Evolutionary conservation across 2,888 invertebrate genomes (phyloP).

Genomic region (Thereva nobilitata): DNA sequence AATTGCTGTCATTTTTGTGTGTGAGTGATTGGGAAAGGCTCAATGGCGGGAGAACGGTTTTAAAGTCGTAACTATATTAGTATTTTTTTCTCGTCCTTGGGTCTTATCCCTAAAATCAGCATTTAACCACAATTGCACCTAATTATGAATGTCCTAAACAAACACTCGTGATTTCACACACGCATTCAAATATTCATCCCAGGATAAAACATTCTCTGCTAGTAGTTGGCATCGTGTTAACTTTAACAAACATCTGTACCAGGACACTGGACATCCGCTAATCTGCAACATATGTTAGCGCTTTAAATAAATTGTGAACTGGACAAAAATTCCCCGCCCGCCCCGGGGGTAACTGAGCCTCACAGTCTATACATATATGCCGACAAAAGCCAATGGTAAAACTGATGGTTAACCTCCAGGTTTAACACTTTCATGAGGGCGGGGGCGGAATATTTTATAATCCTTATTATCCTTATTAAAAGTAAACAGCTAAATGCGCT

Average conservation of each 20-base stretch:
- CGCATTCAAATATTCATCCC: conserved; percentile 11
- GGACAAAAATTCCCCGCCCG: conserved; percentile 15
- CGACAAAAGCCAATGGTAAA: neutral
- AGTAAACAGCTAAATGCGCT: conserved; percentile 20
- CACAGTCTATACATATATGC: too few relatives aligned
- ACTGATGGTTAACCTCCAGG: conserved; percentile 21
- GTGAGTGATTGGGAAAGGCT: conserved; percentile 37
- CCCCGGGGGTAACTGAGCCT: too few relatives aligned
- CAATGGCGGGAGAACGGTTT: neutral
- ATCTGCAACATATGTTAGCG: conserved; percentile 34
- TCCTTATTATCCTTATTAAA: conserved; percentile 20
- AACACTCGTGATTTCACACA: neutral
- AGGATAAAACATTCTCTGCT: neutral
- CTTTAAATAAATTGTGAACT: conserved; percentile 22
- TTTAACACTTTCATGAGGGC: conserved; percentile 24
- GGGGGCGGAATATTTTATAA: neutral
- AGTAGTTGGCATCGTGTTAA: conserved; percentile 6
- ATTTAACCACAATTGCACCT: too few relatives aligned
- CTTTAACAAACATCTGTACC: conserved; percentile 26
- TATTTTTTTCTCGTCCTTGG: too few relatives aligned
- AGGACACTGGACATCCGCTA: conserved; percentile 20
- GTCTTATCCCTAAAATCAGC: too few relatives aligned
- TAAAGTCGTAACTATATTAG: too few relatives aligned
- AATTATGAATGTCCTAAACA: too few relatives aligned
- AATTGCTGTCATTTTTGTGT: conserved; percentile 26